These are phyloP conservation scores for Cataglyphis hispanica DNA, from an alignment of 1,140 invertebrate species.

Conservation along the genomic window DNA sequence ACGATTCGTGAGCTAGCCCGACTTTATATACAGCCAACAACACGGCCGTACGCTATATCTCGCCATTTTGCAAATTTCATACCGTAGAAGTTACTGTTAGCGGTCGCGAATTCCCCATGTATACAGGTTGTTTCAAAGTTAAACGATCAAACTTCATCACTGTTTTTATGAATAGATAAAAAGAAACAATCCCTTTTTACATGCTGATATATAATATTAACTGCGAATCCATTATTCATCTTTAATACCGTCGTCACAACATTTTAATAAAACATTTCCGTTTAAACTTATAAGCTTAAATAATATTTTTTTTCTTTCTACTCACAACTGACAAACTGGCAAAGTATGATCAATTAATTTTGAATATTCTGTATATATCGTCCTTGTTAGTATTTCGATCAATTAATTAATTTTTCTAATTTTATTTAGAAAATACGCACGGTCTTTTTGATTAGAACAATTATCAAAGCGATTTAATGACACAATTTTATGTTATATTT, in stretches of 20 bases:
- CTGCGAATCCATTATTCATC: too few relatives aligned
- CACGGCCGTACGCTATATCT: conserved; percentile 78
- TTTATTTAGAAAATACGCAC: conserved; percentile 26
- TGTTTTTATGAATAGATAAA: too few relatives aligned
- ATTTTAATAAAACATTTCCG: too few relatives aligned
- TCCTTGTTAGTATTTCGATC: conserved; percentile 65
- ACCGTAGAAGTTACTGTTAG: conserved; percentile 81
- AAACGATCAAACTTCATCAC: too few relatives aligned
- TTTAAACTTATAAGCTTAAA: too few relatives aligned
- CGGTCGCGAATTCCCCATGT: conserved; percentile 26
- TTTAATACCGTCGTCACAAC: too few relatives aligned
- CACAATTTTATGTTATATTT: background rate
- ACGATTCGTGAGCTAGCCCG: conserved; percentile 67
- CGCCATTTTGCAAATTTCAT: conserved; percentile 84
- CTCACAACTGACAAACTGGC: too few relatives aligned
- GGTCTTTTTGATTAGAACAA: background rate
- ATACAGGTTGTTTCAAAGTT: too few relatives aligned
- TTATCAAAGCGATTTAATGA: background rate
- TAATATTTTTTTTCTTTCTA: too few relatives aligned
- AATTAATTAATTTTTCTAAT: conserved; percentile 68
- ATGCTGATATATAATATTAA: too few relatives aligned
- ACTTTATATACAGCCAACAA: conserved; percentile 70
- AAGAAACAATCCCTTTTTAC: too few relatives aligned
- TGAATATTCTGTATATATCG: background rate
- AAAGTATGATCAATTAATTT: too few relatives aligned